A percentile compares a stretch with the other conserved stretches of the same genome.
phyloP scores from a whole-genome alignment of 1,140 invertebrate genomes.

The Ganaspis sp. region DNA sequence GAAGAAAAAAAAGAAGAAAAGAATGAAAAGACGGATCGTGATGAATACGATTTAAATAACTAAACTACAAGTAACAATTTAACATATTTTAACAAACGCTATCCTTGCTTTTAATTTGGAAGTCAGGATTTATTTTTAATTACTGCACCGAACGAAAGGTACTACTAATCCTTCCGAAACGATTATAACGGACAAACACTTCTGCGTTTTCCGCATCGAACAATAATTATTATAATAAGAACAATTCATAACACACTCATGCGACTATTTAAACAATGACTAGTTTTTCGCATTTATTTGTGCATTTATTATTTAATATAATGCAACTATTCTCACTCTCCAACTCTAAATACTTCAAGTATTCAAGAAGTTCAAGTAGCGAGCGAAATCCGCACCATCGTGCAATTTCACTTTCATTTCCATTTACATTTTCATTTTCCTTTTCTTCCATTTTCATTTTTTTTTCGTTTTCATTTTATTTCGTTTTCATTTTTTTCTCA shows the following conservation, averaged over 20 bases:
- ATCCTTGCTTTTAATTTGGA: background rate
- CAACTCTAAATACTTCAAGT: background rate
- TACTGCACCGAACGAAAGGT: background rate
- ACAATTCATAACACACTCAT: background rate
- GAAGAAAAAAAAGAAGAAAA: background rate
- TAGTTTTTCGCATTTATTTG: slow-evolving; percentile 2
- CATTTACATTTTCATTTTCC: too few relatives aligned
- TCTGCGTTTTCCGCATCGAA: background rate
- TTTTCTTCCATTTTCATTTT: too few relatives aligned
- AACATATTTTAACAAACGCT: slow-evolving; percentile 9
- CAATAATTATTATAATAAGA: background rate
- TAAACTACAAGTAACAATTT: slow-evolving; percentile 8
- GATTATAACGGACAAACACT: slow-evolving; percentile 30
- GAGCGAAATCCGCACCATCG: too few relatives aligned
- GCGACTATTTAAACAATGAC: slow-evolving; percentile 19
- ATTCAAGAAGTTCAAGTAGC: background rate
- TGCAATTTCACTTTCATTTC: too few relatives aligned
- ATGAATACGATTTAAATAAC: background rate
- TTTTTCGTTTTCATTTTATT: too few relatives aligned
- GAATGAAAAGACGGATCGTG: background rate
- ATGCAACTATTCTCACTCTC: background rate
- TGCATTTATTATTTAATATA: background rate
- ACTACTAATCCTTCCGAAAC: background rate
- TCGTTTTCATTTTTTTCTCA: too few relatives aligned
- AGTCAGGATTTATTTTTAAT: slow-evolving; percentile 15